Percentiles rank a stretch among this genome's conserved stretches.
Conservation (phyloP, 2,888 invertebrate genomes). For the Drosophila vallismaia region DNA sequence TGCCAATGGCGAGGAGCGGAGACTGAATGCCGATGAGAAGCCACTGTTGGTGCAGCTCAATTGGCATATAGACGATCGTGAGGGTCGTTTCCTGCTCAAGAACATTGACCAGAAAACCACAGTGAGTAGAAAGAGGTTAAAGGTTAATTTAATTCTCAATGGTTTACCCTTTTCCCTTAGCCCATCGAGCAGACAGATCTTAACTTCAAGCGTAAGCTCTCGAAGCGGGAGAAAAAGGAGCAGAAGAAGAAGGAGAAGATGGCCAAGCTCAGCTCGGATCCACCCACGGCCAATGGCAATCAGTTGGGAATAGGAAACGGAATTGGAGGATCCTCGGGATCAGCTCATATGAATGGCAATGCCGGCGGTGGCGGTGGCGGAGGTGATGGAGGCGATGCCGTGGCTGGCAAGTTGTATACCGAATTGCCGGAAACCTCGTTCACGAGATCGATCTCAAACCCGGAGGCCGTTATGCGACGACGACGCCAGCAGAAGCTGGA, state of each 20-base stretch:
- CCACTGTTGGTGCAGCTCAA: slow-evolving; percentile 98
- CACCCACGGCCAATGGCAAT: slow-evolving; percentile 64
- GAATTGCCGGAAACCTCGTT: slow-evolving; percentile 99
- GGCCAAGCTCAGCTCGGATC: slow-evolving; percentile 89
- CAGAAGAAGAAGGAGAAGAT: slow-evolving; percentile 97
- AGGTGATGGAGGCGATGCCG: slow-evolving; percentile 85
- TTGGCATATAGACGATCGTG: slow-evolving; percentile 99
- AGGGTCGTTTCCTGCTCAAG: slow-evolving; percentile 97
- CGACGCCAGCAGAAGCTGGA: slow-evolving; percentile 98
- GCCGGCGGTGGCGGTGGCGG: slow-evolving; percentile 49
- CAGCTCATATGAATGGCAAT: slow-evolving; percentile 84
- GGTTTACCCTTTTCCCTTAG: slow-evolving; percentile 75
- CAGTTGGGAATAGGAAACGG: slow-evolving; percentile 60
- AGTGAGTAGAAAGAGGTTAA: slow-evolving; percentile 55
- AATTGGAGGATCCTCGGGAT: slow-evolving; percentile 33
- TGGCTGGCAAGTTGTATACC: slow-evolving; percentile 96
- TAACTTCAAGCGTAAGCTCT: slow-evolving; percentile 96
- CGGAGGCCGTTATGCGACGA: slow-evolving; percentile 99
- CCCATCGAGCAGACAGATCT: slow-evolving; percentile 89
- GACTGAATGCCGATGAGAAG: slow-evolving; percentile 95
- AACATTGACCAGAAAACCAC: slow-evolving; percentile 93
- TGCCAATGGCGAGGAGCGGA: slow-evolving; percentile 93
- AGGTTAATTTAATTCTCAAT: not conserved
- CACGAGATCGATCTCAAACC: slow-evolving; percentile 99
- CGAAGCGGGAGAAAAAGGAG: slow-evolving; percentile 99